Base-by-base conservation (phyloP, 53 echinoderm and acorn worm genomes). In the Henricia sp. region DNA sequence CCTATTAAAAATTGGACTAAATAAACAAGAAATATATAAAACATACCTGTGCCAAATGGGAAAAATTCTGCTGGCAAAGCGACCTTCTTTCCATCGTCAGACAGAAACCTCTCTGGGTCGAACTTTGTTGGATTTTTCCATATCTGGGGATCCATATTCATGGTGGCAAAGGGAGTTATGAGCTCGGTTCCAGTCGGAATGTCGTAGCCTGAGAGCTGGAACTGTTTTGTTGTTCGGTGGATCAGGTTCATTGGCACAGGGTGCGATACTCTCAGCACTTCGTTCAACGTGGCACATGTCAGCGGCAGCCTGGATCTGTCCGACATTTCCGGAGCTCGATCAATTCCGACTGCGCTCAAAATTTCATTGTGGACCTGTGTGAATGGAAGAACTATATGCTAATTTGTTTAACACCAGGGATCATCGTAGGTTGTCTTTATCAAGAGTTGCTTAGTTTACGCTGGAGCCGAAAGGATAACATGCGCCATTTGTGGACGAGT, bases 1-100 rank as follows among this genome's bases (percentile, higher is more conserved):
- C n/a, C n/a, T n/a, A n/a, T n/a, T n/a, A n/a, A n/a, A n/a, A n/a
- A n/a, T n/a, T n/a, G n/a, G n/a, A n/a, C n/a, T n/a, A n/a, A n/a
- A n/a, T n/a, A n/a, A n/a, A n/a, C n/a, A n/a, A n/a, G n/a, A n/a
- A 48, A 48, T 48, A 48, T 48, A 11, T 16, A 9, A 16, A 48
- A 9, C 69, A 39, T 37, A 71, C 71, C 71, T 16, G 71, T 26
- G 4, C 71, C n/a, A 19, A 71, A 71, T 20, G 71, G 71, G 25
- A 71, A 13, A 30, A 71, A 71, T 0, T 20, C 17, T 28, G 17
- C 50, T 2, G 71, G 71, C 2, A 71, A 6, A 17, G 27, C 30
- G 26, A 71, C 71, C 11, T 4, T 26, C 23, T 16, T 26, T 26
- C 71, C 71, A 4, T 71, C 71, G 9, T 19, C 71, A 1, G 71